These are phyloP conservation scores for Bugulina stolonifera DNA, from an alignment of 2,888 invertebrate species.

Conservation along the genomic window DNA sequence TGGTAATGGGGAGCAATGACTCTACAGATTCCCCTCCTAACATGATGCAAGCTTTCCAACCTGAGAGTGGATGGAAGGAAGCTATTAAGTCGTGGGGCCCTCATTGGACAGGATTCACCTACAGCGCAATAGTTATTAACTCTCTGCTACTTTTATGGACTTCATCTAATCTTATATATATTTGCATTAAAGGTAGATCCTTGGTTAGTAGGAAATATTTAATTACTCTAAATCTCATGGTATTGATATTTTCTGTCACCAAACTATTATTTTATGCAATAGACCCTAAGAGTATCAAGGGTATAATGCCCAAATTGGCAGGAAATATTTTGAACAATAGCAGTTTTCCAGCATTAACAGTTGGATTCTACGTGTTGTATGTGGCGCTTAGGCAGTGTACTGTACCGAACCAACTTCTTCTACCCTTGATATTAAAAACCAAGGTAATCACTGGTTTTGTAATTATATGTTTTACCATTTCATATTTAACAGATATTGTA, in stretches of 20 bases:
- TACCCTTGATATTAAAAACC: slow-evolving; percentile 16
- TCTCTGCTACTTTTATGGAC: neutral
- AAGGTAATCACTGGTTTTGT: neutral
- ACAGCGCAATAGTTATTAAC: neutral
- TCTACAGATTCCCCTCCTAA: neutral
- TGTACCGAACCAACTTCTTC: neutral
- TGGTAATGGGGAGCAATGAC: neutral
- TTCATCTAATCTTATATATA: neutral
- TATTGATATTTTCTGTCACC: slow-evolving; percentile 13
- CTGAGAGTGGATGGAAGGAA: slow-evolving; percentile 1
- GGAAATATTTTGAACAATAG: slow-evolving; percentile 1
- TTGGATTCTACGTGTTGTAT: slow-evolving; percentile 11
- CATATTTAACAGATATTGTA: slow-evolving; percentile 6
- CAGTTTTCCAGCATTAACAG: slow-evolving; percentile 13
- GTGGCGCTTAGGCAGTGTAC: slow-evolving; percentile 18
- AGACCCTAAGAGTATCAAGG: slow-evolving; percentile 11
- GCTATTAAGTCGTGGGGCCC: neutral
- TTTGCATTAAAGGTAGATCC: neutral
- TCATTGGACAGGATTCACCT: neutral
- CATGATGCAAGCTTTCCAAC: neutral
- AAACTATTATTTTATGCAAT: slow-evolving; percentile 16
- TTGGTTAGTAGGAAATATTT: slow-evolving; percentile 18
- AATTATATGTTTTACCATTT: neutral
- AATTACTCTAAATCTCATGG: slow-evolving; percentile 3
- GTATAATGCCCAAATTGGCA: slow-evolving; percentile 2